These are phyloP conservation scores for Irena cyanogastra DNA, from an alignment of 2,113 vertebrate species.

Conservation along the genomic window DNA sequence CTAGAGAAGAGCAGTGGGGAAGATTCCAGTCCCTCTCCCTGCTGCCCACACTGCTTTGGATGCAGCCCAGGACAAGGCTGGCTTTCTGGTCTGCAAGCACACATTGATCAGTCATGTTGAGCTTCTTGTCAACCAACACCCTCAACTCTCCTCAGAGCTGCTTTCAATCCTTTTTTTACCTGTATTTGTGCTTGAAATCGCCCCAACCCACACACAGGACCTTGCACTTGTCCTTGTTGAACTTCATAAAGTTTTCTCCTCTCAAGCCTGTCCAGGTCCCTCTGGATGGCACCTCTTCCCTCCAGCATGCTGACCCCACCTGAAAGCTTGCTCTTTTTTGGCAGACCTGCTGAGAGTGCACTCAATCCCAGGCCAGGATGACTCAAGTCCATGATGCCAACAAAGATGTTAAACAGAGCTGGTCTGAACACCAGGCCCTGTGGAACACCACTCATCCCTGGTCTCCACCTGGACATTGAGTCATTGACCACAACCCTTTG, in stretches of 20 bases:
- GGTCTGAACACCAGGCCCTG: not conserved
- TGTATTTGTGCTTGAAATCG: not conserved
- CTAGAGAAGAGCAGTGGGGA: not conserved
- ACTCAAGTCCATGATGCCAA: not conserved
- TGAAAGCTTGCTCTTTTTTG: not conserved
- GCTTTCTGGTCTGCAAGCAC: not conserved
- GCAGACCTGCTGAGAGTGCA: not conserved
- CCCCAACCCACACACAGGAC: not conserved
- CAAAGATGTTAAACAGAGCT: not conserved
- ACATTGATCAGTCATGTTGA: not conserved
- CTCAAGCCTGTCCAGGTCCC: not conserved
- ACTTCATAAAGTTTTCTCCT: not conserved
- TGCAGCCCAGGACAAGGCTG: rapidly evolving
- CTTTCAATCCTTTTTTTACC: not conserved
- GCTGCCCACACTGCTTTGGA: not conserved
- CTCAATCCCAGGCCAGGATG: not conserved
- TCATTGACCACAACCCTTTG: not conserved
- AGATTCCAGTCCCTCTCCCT: not conserved
- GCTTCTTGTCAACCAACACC: not conserved
- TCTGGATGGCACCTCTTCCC: not conserved
- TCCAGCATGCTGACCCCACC: not conserved
- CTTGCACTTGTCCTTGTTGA: too few species aligned
- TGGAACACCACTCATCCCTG: not conserved
- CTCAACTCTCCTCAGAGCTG: not conserved
- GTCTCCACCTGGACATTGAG: not conserved